A percentile compares a stretch with the other conserved stretches of the same genome.
These are phyloP conservation scores for Mesocentrotus franciscanus DNA, from an alignment of 53 echinoderm and acorn worm species.

Conservation along the genomic window DNA sequence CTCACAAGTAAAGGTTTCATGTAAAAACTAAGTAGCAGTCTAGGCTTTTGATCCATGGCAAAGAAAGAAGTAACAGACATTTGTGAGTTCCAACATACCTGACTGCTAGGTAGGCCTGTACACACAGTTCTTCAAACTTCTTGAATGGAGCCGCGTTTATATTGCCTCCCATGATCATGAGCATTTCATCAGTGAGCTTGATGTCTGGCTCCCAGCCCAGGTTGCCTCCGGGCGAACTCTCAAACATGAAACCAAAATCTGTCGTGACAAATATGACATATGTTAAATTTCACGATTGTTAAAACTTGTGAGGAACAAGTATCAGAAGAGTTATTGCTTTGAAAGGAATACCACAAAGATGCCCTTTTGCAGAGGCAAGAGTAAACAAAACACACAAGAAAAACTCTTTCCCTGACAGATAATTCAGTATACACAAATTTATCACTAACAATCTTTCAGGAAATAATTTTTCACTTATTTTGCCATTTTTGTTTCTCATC, in stretches of 20 bases:
- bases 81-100: constrained; percentile 58
- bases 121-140: constrained; percentile 96
- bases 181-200: constrained; percentile 96
- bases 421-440: too few relatives aligned
- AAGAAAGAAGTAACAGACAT: background rate
- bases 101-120: constrained; percentile 92
- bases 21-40: too few relatives aligned
- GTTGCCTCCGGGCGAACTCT: constrained; percentile 97
- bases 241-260: constrained; percentile 99
- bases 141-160: constrained; percentile 95
- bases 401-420: too few relatives aligned
- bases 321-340: too few relatives aligned
- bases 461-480: too few relatives aligned
- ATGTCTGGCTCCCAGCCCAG: constrained; percentile 98
- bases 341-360: too few relatives aligned
- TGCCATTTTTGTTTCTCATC: too few relatives aligned
- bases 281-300: background rate
- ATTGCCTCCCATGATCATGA: constrained; percentile 98
- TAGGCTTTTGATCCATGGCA: background rate
- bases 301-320: too few relatives aligned
- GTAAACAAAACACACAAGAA: too few relatives aligned
- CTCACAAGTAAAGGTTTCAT: too few relatives aligned
- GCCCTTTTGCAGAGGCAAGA: too few relatives aligned
- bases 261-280: background rate
- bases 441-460: too few relatives aligned